These are phyloP conservation scores for Atta colombica DNA, from an alignment of 1,140 invertebrate species.

Conservation along the genomic window DNA sequence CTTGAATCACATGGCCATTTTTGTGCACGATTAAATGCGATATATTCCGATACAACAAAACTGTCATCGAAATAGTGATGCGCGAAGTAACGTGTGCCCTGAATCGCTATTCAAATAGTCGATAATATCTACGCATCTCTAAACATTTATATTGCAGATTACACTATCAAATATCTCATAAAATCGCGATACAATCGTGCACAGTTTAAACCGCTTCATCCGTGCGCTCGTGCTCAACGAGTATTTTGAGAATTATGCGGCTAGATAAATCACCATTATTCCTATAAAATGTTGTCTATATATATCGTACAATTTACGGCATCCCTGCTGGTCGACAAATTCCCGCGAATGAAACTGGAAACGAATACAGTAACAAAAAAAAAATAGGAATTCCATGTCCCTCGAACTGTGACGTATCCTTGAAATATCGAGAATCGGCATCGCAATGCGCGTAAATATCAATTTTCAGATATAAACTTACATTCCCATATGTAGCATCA, in stretches of 20 bases:
- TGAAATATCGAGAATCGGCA: constrained; percentile 17
- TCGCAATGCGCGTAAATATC: constrained; percentile 32
- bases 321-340: constrained; percentile 25
- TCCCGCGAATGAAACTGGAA: constrained; percentile 46
- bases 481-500: constrained; percentile 2
- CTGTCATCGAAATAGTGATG: constrained; percentile 21
- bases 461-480: constrained; percentile 51
- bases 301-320: constrained; percentile 51
- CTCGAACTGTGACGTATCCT: constrained; percentile 24
- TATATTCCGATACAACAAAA: neutral
- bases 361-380: constrained; percentile 9
- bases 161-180: constrained; percentile 28
- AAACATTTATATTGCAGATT: constrained; percentile 21
- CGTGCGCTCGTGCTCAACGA: neutral
- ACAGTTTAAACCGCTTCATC: constrained; percentile 19
- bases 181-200: constrained; percentile 40
- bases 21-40: constrained; percentile 20
- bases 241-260: constrained; percentile 45
- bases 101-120: constrained; percentile 21
- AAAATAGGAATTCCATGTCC: constrained; percentile 3
- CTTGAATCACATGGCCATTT: constrained; percentile 14
- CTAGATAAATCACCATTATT: constrained; percentile 56
- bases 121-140: constrained; percentile 29
- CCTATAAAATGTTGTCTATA: constrained; percentile 32
- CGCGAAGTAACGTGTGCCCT: neutral